Percentiles rank a stretch among this genome's conserved stretches.
Conservation (phyloP, 2,113 vertebrate genomes). For the Takifugu bimaculatus region DNA sequence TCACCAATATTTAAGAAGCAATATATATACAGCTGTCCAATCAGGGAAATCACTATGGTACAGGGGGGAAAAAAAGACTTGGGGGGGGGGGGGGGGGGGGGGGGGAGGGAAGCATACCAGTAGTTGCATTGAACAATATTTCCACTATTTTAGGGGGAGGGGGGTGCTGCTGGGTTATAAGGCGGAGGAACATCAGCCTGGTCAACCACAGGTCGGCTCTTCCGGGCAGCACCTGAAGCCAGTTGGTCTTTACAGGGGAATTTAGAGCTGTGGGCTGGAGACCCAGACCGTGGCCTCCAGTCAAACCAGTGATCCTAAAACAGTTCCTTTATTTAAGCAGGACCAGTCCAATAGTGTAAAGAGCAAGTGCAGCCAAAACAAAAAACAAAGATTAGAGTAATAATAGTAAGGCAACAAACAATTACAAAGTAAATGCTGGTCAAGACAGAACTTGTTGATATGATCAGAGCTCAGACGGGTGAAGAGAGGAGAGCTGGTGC, state of each 20-base stretch:
- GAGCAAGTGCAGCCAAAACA: conserved; percentile 56
- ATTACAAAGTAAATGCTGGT: conserved; percentile 66
- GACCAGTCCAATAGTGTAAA: conserved; percentile 42
- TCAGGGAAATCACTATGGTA: conserved; percentile 60
- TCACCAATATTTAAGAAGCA: conserved; percentile 67
- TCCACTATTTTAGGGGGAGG: conserved; percentile 7
- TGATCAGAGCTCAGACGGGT: conserved; percentile 19
- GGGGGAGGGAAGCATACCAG: background rate
- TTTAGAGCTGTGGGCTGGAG: conserved; percentile 1
- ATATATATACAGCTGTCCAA: conserved; percentile 72
- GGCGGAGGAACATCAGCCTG: conserved; percentile 46
- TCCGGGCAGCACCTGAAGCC: conserved; percentile 31
- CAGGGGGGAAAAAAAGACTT: conserved; percentile 31
- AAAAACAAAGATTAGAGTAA: conserved; percentile 53
- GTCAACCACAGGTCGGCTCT: conserved; percentile 29
- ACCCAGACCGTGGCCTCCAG: conserved; percentile 16
- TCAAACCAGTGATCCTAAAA: background rate
- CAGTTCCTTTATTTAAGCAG: conserved; percentile 6
- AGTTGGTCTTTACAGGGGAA: conserved; percentile 14
- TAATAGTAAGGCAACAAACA: conserved; percentile 73
- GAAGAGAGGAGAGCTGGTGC: conserved; percentile 20
- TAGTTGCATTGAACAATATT: conserved; percentile 24
- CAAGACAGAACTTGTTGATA: conserved; percentile 67
- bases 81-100: too few species aligned
- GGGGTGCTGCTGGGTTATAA: conserved; percentile 53